Evolutionary conservation across 2,113 vertebrate genomes (phyloP).

Genomic region (Xenus cinereus): DNA sequence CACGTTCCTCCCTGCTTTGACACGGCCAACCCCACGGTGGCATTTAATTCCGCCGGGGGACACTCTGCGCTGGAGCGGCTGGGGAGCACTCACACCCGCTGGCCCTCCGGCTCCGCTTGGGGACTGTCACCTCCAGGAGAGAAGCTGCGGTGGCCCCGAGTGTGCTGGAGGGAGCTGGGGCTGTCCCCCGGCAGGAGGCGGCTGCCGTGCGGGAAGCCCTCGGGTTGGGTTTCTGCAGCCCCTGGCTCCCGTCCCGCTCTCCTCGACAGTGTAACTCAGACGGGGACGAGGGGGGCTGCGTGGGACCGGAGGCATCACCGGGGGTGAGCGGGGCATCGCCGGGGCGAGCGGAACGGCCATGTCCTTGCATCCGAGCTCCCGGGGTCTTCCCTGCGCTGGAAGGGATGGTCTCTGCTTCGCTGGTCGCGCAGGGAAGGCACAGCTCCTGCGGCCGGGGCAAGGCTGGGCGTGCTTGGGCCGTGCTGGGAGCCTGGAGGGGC

Average conservation of each 20-base stretch:
- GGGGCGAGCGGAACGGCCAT: neutral
- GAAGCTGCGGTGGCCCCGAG: neutral
- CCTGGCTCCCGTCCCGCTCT: neutral
- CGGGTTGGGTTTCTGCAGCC: neutral
- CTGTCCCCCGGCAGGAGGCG: neutral
- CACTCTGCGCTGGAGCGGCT: neutral
- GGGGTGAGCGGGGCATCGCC: neutral
- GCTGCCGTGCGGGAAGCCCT: neutral
- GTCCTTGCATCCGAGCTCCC: accelerated
- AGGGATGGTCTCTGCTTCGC: neutral
- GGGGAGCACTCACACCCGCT: accelerated
- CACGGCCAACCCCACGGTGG: neutral
- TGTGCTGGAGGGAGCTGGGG: neutral
- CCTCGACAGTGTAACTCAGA: neutral
- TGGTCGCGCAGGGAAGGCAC: neutral
- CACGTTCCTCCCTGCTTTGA: neutral
- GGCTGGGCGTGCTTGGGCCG: accelerated
- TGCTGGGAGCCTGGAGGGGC: neutral
- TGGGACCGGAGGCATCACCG: accelerated
- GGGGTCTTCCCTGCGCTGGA: neutral
- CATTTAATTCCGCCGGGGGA: neutral
- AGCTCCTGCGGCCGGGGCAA: accelerated
- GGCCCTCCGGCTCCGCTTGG: neutral
- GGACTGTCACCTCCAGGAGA: neutral
- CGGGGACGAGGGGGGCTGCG: neutral